phyloP scores from a whole-genome alignment of 2,113 vertebrate species.

The Otus sunia region DNA sequence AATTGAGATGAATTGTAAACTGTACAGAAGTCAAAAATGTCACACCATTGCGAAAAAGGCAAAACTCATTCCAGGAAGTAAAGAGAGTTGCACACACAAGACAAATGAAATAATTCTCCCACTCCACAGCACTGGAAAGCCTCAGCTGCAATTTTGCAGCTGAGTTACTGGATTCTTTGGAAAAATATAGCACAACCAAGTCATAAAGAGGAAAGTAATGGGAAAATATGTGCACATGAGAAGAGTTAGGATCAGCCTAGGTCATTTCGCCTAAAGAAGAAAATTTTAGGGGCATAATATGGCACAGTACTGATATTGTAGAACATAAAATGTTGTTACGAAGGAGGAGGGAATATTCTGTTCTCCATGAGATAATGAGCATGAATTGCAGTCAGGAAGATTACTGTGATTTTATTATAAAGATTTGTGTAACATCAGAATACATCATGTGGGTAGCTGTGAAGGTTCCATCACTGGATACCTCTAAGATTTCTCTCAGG shows the following conservation, averaged over 20 bases:
- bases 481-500: not conserved
- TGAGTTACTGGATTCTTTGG: not conserved
- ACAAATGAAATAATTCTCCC: not conserved
- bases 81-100: not conserved
- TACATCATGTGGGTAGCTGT: not conserved
- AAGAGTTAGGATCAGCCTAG: not conserved
- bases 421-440: not conserved
- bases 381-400: not conserved
- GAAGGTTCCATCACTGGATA: not conserved
- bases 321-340: not conserved
- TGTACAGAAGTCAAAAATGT: not conserved
- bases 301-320: not conserved
- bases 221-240: not conserved
- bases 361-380: not conserved
- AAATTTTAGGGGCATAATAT: not conserved
- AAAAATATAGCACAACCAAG: not conserved
- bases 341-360: not conserved
- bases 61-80: not conserved
- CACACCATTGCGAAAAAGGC: not conserved
- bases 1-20: not conserved
- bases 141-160: not conserved
- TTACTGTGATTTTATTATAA: not conserved
- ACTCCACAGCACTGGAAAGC: not conserved
- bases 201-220: not conserved
- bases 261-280: not conserved